Conservation (phyloP, 2,113 vertebrate genomes). For the Amphiprion ocellaris region DNA sequence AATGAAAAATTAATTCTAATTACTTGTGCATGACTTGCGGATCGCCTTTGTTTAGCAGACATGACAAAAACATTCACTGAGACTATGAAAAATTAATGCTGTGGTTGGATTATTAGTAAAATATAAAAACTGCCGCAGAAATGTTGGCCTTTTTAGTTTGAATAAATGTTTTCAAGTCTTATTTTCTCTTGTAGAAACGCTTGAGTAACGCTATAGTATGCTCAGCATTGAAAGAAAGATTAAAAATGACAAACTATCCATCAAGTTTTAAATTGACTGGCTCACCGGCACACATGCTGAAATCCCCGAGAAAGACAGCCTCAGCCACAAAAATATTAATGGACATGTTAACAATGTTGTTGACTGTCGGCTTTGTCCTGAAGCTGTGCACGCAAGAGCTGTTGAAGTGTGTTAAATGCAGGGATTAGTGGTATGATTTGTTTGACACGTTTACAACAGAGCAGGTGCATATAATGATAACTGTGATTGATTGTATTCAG, state of each 20-base stretch:
- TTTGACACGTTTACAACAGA: slow-evolving; percentile 53
- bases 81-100: background rate
- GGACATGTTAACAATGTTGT: slow-evolving; percentile 8
- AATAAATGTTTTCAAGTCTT: background rate
- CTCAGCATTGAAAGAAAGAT: slow-evolving; percentile 6
- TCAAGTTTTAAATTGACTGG: background rate
- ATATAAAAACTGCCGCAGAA: no score
- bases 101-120: background rate
- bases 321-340: slow-evolving; percentile 10
- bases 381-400: slow-evolving; percentile 16
- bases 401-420: slow-evolving; percentile 14
- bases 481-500: slow-evolving; percentile 26
- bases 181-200: background rate
- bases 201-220: background rate
- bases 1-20: slow-evolving; percentile 11
- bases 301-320: background rate
- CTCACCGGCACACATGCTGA: no score
- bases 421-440: slow-evolving; percentile 42
- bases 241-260: background rate
- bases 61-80: slow-evolving; percentile 29
- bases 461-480: slow-evolving; percentile 34
- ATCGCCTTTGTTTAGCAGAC: background rate
- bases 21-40: slow-evolving; percentile 1
- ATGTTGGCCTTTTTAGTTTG: background rate
- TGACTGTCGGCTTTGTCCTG: slow-evolving; percentile 30